Conservation (phyloP, 2,888 invertebrate species). For the Linyphia triangularis region DNA sequence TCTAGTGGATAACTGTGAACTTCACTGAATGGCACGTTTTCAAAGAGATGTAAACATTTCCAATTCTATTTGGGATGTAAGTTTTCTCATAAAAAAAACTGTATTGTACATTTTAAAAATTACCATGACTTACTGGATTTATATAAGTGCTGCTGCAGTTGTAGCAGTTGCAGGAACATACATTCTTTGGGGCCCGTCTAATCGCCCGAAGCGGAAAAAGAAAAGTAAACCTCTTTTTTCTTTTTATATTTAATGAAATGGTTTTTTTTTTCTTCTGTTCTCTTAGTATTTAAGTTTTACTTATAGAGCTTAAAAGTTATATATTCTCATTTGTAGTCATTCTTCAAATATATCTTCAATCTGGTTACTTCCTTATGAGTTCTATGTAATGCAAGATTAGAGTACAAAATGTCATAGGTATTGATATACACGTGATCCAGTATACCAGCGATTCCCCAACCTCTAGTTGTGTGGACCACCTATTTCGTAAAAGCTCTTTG, state of each 20-base stretch:
- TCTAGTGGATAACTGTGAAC: slow-evolving; percentile 20
- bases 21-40: slow-evolving; percentile 48
- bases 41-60: slow-evolving; percentile 24
- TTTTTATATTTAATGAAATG: neutral
- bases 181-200: slow-evolving; percentile 70
- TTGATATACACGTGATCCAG: too few species aligned
- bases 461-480: too few species aligned
- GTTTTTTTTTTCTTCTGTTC: neutral
- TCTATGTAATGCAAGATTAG: too few species aligned
- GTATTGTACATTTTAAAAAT: slow-evolving; percentile 22
- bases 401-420: too few species aligned
- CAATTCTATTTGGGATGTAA: neutral
- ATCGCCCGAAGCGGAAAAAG: slow-evolving; percentile 63
- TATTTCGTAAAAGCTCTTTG: too few species aligned
- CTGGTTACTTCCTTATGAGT: neutral
- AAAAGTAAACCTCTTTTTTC: slow-evolving; percentile 35
- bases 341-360: neutral
- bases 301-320: neutral
- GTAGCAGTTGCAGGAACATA: slow-evolving; percentile 64
- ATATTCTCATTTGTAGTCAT: neutral
- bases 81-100: slow-evolving; percentile 17
- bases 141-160: slow-evolving; percentile 58
- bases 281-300: neutral
- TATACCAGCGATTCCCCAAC: too few species aligned
- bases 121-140: slow-evolving; percentile 56